Evolutionary conservation across 2,113 vertebrate species (phyloP).

Genomic region (Gulo gulo): DNA sequence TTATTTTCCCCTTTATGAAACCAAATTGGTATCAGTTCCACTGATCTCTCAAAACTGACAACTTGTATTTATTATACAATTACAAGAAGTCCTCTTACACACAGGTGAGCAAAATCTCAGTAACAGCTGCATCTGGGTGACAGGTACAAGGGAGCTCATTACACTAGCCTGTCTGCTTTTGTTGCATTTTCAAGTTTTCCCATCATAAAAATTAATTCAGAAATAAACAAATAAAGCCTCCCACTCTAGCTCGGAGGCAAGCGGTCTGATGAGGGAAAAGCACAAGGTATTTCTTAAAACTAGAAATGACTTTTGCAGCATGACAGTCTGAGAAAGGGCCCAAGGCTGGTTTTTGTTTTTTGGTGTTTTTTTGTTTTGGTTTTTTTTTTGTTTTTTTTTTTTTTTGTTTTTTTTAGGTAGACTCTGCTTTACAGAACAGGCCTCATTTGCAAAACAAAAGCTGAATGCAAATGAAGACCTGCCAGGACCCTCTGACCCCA

Average conservation of each 20-base stretch:
- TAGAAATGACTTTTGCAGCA: neutral
- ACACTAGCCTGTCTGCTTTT: neutral
- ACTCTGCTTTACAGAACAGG: neutral
- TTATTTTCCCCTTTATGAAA: slow-evolving; percentile 33
- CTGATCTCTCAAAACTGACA: slow-evolving; percentile 16
- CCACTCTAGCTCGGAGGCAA: neutral
- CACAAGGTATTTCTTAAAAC: neutral
- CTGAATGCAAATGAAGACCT: neutral
- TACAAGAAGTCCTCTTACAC: neutral
- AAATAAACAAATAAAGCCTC: neutral
- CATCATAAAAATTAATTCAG: neutral
- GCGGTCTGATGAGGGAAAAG: neutral
- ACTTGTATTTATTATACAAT: slow-evolving; percentile 25
- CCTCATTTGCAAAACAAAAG: neutral
- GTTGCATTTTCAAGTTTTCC: neutral
- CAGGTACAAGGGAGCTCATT: neutral
- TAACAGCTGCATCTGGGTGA: neutral
- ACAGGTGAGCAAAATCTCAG: neutral
- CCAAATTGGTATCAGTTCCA: neutral
- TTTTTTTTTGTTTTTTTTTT: too few species aligned
- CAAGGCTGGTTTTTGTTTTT: neutral
- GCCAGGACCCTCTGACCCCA: neutral
- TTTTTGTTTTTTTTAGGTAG: neutral
- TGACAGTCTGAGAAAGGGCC: neutral
- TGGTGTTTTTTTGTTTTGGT: too few species aligned